Base-by-base conservation (phyloP, 2,113 vertebrate species). In the Psittacara wagleri region DNA sequence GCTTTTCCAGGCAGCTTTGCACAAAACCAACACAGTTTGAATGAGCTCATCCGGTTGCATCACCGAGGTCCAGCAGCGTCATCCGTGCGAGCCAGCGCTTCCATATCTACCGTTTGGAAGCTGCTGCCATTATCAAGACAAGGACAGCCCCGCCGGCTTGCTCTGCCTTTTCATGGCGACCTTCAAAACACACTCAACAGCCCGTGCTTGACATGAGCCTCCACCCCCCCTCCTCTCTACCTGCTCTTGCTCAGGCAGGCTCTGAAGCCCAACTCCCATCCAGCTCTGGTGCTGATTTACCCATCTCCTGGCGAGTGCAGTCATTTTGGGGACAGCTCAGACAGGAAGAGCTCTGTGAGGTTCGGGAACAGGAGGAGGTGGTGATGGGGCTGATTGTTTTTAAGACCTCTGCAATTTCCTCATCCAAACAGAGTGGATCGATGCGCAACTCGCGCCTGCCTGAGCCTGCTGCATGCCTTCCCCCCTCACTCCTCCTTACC, bases 11-110 rank as follows among this genome's bases (percentile, higher is more conserved):
- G 24, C 4, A 10, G 61, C 55, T 67, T 54, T 82, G 61, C 79
- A 59, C 28, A 51, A 49, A 94, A 81, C 8, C 43, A 43, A 4
- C 0, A 0, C 37, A 4, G 78, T 75, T 44, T 1, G 0, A 44
- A 66, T 11, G 44, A 63, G 67, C 74, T 84, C 41, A 70, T 84
- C 73, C 75, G 33, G 29, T 76, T 82, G 77, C 89, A 67, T 64
- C 91, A 78, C 73, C 1, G 4, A 72, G 69, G 35, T 68, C 74
- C 81, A 61, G 77, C 81, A 85, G 78, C 0, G 0, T 25, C 22
- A 91, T 84, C 83, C 82, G n/a, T 49, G 33, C 2, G 14, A 92
- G 77, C 66, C 62, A 77, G 41, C 28, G 0, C 64, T 88, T 77
- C 82, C 68, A 44, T 83, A 69, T 82, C 89, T 85, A 87, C 28